phyloP scores from a whole-genome alignment of 2,113 vertebrate species.

The Phasianus colchicus region DNA sequence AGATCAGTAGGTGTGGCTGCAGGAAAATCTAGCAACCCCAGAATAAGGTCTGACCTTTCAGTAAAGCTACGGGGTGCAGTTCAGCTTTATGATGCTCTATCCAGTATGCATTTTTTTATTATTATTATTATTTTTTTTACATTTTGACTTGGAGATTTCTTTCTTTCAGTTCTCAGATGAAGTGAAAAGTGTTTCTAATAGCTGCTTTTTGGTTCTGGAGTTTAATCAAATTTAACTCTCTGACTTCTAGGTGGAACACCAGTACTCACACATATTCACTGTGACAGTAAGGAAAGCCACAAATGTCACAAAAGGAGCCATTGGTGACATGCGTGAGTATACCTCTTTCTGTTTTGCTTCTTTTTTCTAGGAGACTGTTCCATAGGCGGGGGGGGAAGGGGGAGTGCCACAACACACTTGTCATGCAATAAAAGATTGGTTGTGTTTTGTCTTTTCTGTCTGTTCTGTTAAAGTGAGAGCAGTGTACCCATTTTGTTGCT shows the following conservation, averaged over 20 bases:
- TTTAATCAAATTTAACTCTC: conserved; percentile 42
- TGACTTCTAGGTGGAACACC: conserved; percentile 91
- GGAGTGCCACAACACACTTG: neutral
- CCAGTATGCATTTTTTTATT: conserved; percentile 68
- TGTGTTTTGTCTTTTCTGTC: neutral
- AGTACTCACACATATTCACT: conserved; percentile 92
- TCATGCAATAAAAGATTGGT: neutral
- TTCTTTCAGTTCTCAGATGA: neutral
- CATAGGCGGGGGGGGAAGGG: neutral
- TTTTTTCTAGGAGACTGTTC: neutral
- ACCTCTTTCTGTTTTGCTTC: neutral
- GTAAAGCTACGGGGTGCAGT: conserved; percentile 47
- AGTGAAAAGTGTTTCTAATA: neutral
- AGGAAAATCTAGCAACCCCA: conserved; percentile 36
- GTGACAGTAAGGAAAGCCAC: conserved; percentile 89
- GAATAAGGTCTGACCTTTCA: conserved; percentile 38
- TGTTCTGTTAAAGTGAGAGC: neutral
- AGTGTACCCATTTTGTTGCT: neutral
- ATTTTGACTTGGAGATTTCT: conserved; percentile 25
- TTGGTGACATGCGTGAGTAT: conserved; percentile 95
- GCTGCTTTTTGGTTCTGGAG: neutral
- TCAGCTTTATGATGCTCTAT: conserved; percentile 68
- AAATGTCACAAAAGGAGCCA: conserved; percentile 93
- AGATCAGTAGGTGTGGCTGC: conserved; percentile 59
- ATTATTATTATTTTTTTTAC: neutral